Evolutionary conservation across 2,888 invertebrate genomes (phyloP), one percentile per base, ranked within the genome.

Genomic region (Rhaphigaster nebulosa): DNA sequence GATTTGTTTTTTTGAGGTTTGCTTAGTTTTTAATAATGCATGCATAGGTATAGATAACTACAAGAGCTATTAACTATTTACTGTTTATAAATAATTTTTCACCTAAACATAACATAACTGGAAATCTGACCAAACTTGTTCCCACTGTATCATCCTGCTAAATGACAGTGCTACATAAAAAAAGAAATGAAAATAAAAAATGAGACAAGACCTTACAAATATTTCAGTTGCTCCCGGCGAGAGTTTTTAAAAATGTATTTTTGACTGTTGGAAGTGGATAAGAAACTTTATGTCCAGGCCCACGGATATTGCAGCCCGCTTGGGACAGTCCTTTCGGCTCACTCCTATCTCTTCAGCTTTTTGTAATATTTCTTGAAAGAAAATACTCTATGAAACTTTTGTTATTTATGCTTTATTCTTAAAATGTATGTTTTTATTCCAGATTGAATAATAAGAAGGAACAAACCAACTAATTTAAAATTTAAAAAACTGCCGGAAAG

Each of bases 221-320:
- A 84, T 84, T 84, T 84, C 45, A 84, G 84, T 23, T 84, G 20
- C n/a, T 84, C 84, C 45, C 84, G 26, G 45, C 3, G 84, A 84
- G 45, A 45, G 84, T 41, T 84, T 84, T 84, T 41, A 84, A 84
- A 84, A 45, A 84, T 84, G 26, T 13, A 84, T 84, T 84, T 84
- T 41, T 41, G 84, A 41, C 84, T 84, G 84, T 45, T 26, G 84
- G 84, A 18, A 50, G 45, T n/a, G 84, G 84, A 84, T 45, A 84
- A 80, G 45, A 45, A 84, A 84, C 13, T 84, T 84, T 84, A 84
- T 84, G 45, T n/a, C 84, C 0, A 13, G 45, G 45, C 26, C 84
- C 38, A 26, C 45, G 84, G 84, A 84, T 84, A n/a, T 50, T 84
- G 84, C 41, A 12, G 84, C 45, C 84, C 26, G 23, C 45, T 23